Percentiles rank a stretch among this genome's conserved stretches.
Conservation (phyloP, 2,888 invertebrate genomes). For the Ellobium chinense region DNA sequence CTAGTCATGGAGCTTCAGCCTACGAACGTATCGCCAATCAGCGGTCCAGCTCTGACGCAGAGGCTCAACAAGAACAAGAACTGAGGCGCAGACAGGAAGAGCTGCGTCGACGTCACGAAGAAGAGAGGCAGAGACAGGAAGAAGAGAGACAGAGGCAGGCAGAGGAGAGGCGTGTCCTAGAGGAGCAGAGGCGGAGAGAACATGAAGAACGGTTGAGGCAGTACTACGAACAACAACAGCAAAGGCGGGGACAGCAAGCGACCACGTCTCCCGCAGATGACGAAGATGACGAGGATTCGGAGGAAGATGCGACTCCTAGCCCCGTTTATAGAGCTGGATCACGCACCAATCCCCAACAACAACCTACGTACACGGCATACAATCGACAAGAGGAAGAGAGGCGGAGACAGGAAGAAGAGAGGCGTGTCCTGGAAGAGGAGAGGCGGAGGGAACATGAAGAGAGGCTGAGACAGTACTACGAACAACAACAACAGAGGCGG, state of each 20-base stretch:
- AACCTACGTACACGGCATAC: not conserved
- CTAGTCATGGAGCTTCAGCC: not conserved
- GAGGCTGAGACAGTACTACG: not conserved
- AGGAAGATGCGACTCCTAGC: too few relatives aligned
- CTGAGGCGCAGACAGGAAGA: slow-evolving; percentile 7
- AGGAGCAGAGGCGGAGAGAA: not conserved
- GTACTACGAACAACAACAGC: not conserved
- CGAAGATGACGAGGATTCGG: not conserved
- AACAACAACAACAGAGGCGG: not conserved
- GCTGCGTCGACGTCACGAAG: slow-evolving; percentile 20
- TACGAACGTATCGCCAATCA: not conserved
- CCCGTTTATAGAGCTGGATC: too few relatives aligned
- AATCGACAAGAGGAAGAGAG: not conserved
- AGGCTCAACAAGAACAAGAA: slow-evolving; percentile 13
- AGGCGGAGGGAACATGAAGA: slow-evolving; percentile 7
- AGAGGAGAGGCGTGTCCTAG: not conserved
- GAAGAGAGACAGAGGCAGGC: slow-evolving; percentile 3
- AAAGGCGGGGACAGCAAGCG: slow-evolving; percentile 3
- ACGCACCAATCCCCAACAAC: not conserved
- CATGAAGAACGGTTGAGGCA: not conserved
- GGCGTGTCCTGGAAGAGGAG: slow-evolving; percentile 16
- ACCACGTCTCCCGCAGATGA: too few relatives aligned
- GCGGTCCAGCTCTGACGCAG: not conserved
- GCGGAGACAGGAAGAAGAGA: slow-evolving; percentile 9
- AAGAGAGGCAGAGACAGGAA: slow-evolving; percentile 1